Evolutionary conservation across 2,888 invertebrate species (phyloP), one percentile per base, ranked within the genome.

Genomic region (Philereme vetulata): DNA sequence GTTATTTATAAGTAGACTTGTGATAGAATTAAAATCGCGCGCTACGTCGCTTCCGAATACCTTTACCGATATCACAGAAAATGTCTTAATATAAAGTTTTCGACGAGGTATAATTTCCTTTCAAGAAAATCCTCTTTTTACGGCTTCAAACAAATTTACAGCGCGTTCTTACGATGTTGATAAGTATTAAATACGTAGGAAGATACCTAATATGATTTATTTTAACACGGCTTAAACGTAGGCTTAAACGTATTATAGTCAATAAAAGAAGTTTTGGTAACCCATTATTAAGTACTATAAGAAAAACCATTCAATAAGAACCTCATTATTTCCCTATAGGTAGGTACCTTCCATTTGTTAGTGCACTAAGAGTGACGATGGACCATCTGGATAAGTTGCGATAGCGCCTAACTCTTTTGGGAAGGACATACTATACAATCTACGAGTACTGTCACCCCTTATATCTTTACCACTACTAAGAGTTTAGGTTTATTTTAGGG

Each of bases 1-100:
- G 85, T 84, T 88, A 85, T 86, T 86, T 85, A 81, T 86, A 89
- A 88, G 88, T 86, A 88, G 88, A 85, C 87, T 88, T 86, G 85
- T 85, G 84, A 88, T 86, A 85, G 90, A 88, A 90, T 92, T 90
- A 90, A 90, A 89, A 88, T 86, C 83, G 86, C 80, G 77, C 86
- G 88, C 86, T 77, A 82, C 87, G 81, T 75, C 82, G 89, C 85
- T 82, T 78, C 68, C 76, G 75, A 88, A 90, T 89, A 76, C 85
- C 76, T 72, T 78, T 72, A 74, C 75, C 56, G 62, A 76, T 62
- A 58, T 59, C 76, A 74, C 72, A 75, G 73, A 81, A 81, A 81
- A 83, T 81, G 78, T 83, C 84, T 85, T 87, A 85, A 85, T 85
- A 82, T 86, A 85, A 87, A 86, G 81, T 82, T 88, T 83, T 81